Base-by-base conservation (phyloP, 2,113 vertebrate species). In the Oncorhynchus nerka region DNA sequence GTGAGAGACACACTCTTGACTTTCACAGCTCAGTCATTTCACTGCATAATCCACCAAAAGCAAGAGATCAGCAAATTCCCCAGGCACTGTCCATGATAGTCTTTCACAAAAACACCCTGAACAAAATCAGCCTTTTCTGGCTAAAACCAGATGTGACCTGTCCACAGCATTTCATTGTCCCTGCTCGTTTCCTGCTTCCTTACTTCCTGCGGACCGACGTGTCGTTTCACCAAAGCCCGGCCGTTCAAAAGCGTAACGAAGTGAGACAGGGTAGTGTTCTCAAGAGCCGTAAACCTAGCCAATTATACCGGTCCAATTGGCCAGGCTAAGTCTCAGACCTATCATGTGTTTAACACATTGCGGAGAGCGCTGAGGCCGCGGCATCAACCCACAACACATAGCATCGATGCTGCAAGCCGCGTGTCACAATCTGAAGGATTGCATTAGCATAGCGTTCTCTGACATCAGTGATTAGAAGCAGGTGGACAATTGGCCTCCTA, bases 141-240 rank as follows among this genome's bases (percentile, higher is more conserved):
- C 69, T 57, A 83, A 65, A 34, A 80, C 86, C 87, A 88, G 78
- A 82, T 88, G 87, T 70, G 85, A 83, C 84, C 74, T 85, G 77
- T 85, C 72, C 77, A 84, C 74, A 83, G 48, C 59, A 70, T 82
- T 66, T 81, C 66, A 12, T 72, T 69, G 81, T 5, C 68, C 68
- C 74, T 72, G 49, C 51, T 55, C 1, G 5, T 55, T 55, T 55
- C 16, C 8, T 20, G 16, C 48, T 82, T 81, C 77, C 70, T 86
- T 80, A 86, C 81, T 78, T 77, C 73, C 81, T 79, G 78, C 86
- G 85, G 81, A 76, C 64, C 74, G 28, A 75, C 70, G 51, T 75
- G 74, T 79, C 79, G 48, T 81, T 82, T 70, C 72, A 77, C 79
- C 77, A 84, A 84, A 86, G 74, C 67, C 49, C 74, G 79, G 71